phyloP scores from a whole-genome alignment of 2,113 vertebrate genomes.

The Haliaeetus leucogaster region DNA sequence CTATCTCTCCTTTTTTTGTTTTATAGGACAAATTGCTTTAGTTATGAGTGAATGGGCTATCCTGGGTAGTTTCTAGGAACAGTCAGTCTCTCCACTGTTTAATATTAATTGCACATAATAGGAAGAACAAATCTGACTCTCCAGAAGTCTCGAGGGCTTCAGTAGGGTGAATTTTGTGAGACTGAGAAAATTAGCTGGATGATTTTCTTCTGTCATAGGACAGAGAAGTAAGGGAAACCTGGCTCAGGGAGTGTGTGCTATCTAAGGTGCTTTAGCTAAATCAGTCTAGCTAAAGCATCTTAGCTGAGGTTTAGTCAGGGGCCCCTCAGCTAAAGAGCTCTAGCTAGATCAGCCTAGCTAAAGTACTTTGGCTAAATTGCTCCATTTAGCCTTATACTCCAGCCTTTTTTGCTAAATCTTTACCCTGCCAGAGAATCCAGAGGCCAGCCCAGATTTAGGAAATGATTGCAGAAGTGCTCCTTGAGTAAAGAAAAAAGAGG shows the following conservation, averaged over 20 bases:
- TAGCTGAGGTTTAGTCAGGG: constrained; percentile 35
- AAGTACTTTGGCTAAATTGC: not conserved
- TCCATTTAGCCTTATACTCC: not conserved
- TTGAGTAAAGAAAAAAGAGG: not conserved
- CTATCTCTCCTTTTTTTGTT: not conserved
- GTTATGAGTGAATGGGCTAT: not conserved
- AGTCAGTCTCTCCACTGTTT: not conserved
- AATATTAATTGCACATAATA: not conserved
- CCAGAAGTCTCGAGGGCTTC: not conserved
- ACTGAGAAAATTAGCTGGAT: not conserved
- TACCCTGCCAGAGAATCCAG: not conserved
- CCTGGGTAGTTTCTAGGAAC: not conserved
- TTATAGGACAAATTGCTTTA: not conserved
- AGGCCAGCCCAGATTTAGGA: not conserved
- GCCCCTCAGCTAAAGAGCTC: constrained; percentile 31
- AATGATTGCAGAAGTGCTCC: not conserved
- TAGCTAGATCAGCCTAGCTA: constrained; percentile 14
- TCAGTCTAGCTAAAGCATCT: constrained; percentile 19
- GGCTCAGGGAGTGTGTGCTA: not conserved
- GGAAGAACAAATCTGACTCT: not conserved
- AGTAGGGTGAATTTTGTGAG: not conserved
- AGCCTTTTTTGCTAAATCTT: not conserved
- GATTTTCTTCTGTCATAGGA: not conserved
- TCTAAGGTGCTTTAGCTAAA: constrained; percentile 47
- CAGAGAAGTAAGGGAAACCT: not conserved